Evolutionary conservation across 2,113 vertebrate species (phyloP), one percentile per base, ranked within the genome.

Genomic region (Eulacestoma nigropectus): DNA sequence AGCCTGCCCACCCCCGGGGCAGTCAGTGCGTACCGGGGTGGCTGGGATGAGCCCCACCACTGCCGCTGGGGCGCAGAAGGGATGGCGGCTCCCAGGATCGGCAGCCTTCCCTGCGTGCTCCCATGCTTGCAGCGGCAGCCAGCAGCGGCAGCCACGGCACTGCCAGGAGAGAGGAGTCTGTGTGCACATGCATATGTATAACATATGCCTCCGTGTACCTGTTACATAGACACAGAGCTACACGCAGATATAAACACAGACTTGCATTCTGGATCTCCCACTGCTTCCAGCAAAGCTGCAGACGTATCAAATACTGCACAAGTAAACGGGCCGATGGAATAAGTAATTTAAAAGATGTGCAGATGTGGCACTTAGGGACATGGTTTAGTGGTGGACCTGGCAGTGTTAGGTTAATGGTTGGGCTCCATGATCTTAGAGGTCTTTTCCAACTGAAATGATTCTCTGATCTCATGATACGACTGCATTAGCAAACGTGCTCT

Each of bases 1-100:
- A 82, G 95, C 60, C 96, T 96, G 97, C 96, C 88, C 96, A 81
- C 65, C 63, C 76, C 94, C 19, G 30, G 84, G 95, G 91, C 26
- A 64, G 68, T 41, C 35, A 9, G 21, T 4, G 83, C 89, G 55
- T 37, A 59, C 44, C 37, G 13, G 94, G 74, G 90, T 9, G 93
- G 69, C 80, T 0, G 57, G 52, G 50, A 22, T 13, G 64, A 81
- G 81, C 78, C 59, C 87, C 59, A 13, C 17, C 89, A 0, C 13
- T 0, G 30, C 10, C 1, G 6, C 70, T 0, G 20, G 21, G 22
- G 39, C 5, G 41, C 30, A 18, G 53, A 11, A 27, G 0, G 27
- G 85, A 89, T 22, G 29, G 52, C 15, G 8, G 87, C 84, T 94
- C 82, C 91, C 52, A 33, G 88, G 73, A 76, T 86, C 92, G 19